Conservation (phyloP, 2,888 invertebrate species). For the Poecilus cupreus region DNA sequence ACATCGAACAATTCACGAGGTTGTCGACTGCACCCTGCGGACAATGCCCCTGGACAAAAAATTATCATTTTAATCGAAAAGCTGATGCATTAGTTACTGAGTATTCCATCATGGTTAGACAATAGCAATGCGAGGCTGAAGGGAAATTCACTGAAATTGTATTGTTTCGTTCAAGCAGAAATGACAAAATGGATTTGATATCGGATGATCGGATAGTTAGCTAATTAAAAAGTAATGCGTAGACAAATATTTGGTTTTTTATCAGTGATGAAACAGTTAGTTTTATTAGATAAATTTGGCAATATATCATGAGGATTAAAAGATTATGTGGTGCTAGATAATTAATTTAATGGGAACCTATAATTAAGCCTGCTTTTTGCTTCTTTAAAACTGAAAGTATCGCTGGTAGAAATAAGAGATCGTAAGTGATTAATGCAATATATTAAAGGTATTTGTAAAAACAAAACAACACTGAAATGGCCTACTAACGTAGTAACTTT, state of each 20-base stretch:
- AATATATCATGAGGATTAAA: neutral
- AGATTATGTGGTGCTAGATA: neutral
- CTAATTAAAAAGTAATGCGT: neutral
- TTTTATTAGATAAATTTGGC: conserved; percentile 1
- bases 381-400: too few relatives aligned
- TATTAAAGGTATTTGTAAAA: too few relatives aligned
- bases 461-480: too few relatives aligned
- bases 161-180: neutral
- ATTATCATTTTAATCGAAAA: conserved; percentile 38
- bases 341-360: too few relatives aligned
- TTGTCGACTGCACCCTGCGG: neutral
- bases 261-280: neutral
- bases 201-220: neutral
- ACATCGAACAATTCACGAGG: conserved; percentile 4
- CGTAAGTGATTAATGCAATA: too few relatives aligned
- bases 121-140: neutral
- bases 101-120: neutral
- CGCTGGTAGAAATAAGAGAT: too few relatives aligned
- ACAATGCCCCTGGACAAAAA: neutral
- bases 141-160: neutral
- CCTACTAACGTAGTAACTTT: too few relatives aligned
- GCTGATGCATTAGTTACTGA: neutral
- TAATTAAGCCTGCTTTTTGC: too few relatives aligned
- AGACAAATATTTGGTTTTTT: neutral
- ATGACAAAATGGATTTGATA: neutral